Evolutionary conservation across 2,888 invertebrate species (phyloP).

Genomic region (Ennomos erosarius): DNA sequence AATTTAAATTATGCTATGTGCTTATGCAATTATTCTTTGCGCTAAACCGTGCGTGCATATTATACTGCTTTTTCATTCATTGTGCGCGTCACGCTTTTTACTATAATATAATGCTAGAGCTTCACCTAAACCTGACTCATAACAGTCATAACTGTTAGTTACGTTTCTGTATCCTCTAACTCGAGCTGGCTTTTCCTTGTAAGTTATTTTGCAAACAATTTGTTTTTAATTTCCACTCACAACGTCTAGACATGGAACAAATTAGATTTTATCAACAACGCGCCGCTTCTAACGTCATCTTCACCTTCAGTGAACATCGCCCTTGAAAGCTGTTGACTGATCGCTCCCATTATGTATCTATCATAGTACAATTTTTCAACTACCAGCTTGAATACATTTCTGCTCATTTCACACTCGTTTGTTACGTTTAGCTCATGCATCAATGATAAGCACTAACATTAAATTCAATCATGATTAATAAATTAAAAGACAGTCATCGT

Average conservation of each 20-base stretch:
- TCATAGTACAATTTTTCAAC: slow-evolving; percentile 13
- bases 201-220: slow-evolving; percentile 7
- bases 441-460: slow-evolving; percentile 5
- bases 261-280: slow-evolving; percentile 12
- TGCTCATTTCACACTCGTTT: not conserved
- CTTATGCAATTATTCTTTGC: not conserved
- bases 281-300: slow-evolving; percentile 24
- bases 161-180: no score
- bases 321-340: slow-evolving; percentile 77
- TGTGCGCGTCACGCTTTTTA: not conserved
- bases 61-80: slow-evolving; percentile 3
- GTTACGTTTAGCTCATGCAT: not conserved
- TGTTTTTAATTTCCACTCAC: slow-evolving; percentile 2
- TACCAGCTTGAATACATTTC: slow-evolving; percentile 12
- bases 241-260: slow-evolving; percentile 20
- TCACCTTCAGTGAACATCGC: slow-evolving; percentile 40
- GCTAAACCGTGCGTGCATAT: slow-evolving; percentile 1
- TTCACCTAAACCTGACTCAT: no score
- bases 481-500: slow-evolving; percentile 6
- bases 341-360: slow-evolving; percentile 61
- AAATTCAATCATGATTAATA: slow-evolving; percentile 1
- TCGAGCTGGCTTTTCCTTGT: slow-evolving; percentile 3
- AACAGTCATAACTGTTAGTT: no score
- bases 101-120: no score
- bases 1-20: not conserved